Percentiles rank a stretch among this genome's conserved stretches.
Evolutionary conservation across 2,113 vertebrate species (phyloP).

Genomic region (Meriones unguiculatus): DNA sequence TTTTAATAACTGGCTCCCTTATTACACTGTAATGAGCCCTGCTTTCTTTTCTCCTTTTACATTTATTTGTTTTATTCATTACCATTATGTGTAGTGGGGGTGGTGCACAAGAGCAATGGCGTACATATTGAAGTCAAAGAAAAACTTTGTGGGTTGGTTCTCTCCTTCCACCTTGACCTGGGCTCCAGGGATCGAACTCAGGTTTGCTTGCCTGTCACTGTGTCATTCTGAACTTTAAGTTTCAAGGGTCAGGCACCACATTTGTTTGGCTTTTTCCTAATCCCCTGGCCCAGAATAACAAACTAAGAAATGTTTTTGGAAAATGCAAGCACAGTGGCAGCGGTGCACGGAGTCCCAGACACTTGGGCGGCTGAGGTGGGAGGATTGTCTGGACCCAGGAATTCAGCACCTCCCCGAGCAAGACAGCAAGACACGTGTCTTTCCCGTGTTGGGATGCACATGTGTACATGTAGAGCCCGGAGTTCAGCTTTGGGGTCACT

Average conservation of each 20-base stretch:
- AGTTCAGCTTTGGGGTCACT: not conserved
- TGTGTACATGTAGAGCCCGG: not conserved
- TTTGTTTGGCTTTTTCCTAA: not conserved
- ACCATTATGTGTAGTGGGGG: not conserved
- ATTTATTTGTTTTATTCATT: not conserved
- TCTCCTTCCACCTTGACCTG: not conserved
- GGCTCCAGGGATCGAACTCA: not conserved
- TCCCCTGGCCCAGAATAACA: not conserved
- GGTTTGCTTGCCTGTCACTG: not conserved
- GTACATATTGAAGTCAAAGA: not conserved
- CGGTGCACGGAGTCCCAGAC: not conserved
- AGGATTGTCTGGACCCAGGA: no score
- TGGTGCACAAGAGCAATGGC: not conserved
- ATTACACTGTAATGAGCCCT: not conserved
- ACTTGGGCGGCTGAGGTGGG: not conserved
- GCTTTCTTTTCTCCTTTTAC: not conserved
- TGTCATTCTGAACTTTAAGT: not conserved
- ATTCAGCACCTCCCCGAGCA: not conserved
- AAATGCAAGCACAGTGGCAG: not conserved
- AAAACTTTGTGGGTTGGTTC: not conserved
- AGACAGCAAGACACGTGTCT: not conserved
- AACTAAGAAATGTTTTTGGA: not conserved
- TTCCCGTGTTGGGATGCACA: not conserved
- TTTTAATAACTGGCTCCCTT: not conserved
- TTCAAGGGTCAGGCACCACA: not conserved